These are phyloP conservation scores for Hyperopisus bebe DNA, from an alignment of 2,113 vertebrate genomes.

Conservation along the genomic window DNA sequence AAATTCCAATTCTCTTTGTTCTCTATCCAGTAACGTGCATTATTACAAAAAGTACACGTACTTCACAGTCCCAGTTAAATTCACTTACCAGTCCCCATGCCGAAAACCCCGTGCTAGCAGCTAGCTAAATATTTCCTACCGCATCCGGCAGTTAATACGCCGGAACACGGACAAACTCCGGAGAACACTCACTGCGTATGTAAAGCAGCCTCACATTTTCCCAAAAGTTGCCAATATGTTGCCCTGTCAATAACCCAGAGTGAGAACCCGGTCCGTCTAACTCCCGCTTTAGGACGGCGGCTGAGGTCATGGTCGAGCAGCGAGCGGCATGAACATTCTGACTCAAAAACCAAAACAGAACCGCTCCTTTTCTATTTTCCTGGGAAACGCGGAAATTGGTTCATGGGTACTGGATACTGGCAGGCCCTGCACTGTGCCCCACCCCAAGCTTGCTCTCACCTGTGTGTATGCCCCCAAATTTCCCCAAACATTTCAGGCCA, in stretches of 20 bases:
- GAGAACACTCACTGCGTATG: background rate
- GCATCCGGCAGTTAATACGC: background rate
- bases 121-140: slow-evolving; percentile 21
- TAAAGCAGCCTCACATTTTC: background rate
- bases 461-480: background rate
- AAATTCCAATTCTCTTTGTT: background rate
- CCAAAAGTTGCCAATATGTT: background rate
- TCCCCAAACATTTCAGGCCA: background rate
- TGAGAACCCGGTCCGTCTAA: background rate
- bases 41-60: background rate
- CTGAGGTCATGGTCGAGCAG: slow-evolving; percentile 1
- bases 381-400: slow-evolving; percentile 46
- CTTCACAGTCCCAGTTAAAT: background rate
- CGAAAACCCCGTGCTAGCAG: slow-evolving; percentile 33
- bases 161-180: background rate
- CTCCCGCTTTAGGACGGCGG: background rate
- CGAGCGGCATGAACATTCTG: slow-evolving; percentile 12
- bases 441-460: background rate
- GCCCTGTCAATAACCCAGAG: background rate
- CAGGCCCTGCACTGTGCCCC: background rate
- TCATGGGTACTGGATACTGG: background rate
- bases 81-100: slow-evolving; percentile 45
- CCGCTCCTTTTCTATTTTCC: slow-evolving; percentile 20
- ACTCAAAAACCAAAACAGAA: slow-evolving; percentile 27
- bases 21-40: background rate